Evolutionary conservation across 2,113 vertebrate species (phyloP), one percentile per base, ranked within the genome.

Genomic region (Hoplias malabaricus): DNA sequence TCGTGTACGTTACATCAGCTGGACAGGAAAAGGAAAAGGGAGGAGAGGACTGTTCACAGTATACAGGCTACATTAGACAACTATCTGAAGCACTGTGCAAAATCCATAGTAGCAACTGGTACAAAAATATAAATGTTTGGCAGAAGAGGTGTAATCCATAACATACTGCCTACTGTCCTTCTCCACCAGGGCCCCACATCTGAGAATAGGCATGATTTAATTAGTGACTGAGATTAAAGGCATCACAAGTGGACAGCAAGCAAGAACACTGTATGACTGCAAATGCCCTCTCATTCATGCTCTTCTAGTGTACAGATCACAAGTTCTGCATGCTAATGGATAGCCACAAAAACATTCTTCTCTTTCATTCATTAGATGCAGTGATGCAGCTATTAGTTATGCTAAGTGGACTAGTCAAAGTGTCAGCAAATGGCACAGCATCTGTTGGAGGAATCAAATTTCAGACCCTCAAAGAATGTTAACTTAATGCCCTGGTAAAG

Each of bases 261-360:
- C 43, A 21, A 66, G 34, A 69, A 34, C 59, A 9, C 10, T 14
- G 10, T 12, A 12, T 19, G 23, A 73, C 29, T 50, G 13, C 5
- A 77, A 77, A 69, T 56, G 12, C 34, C 8, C 50, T 7, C 12
- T 31, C 23, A 73, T 38, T 72, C 42, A 57, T n/a, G 57, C 29
- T 77, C 14, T 62, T 46, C 21, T 29, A 48, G 57, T 29, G 48
- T 46, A 31, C 31, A 71, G 21, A 50, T 21, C 46, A 77, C 48
- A 31, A 11, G 27, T n/a, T 42, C 13, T 56, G 80, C 66, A 84
- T 82, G 54, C 75, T 80, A 80, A 82, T 80, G 50, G 33, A 1
- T 5, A 2, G 50, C 53, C 19, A 84, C 59, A 56, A 70, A 73
- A 68, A 40, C 54, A 43, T 31, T 36, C 48, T 19, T 63, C 8